Evolutionary conservation across 2,888 invertebrate species (phyloP).

Genomic region (Thymelicus acteon): DNA sequence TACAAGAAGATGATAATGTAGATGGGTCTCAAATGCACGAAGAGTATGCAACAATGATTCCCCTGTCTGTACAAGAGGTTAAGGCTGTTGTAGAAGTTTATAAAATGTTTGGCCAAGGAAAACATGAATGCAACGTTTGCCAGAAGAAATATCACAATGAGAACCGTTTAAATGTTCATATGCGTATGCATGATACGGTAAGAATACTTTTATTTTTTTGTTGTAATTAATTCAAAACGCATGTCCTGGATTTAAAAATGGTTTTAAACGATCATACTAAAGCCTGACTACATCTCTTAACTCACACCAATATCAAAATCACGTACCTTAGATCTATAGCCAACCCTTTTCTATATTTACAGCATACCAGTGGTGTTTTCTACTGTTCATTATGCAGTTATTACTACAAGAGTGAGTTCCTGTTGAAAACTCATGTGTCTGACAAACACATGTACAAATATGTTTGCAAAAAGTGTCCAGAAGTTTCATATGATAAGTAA

Average conservation of each 20-base stretch:
- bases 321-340: too few species aligned
- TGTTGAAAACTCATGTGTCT: slow-evolving; percentile 70
- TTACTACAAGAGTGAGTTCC: slow-evolving; percentile 72
- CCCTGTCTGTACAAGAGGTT: slow-evolving; percentile 67
- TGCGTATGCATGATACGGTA: slow-evolving; percentile 75
- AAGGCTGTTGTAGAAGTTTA: slow-evolving; percentile 67
- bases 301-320: too few species aligned
- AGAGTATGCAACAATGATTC: slow-evolving; percentile 70
- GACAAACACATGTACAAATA: slow-evolving; percentile 79
- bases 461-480: slow-evolving; percentile 73
- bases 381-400: slow-evolving; percentile 67
- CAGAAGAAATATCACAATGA: slow-evolving; percentile 61
- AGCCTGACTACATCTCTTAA: too few species aligned
- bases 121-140: slow-evolving; percentile 61
- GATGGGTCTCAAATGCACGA: slow-evolving; percentile 66
- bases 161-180: slow-evolving; percentile 59
- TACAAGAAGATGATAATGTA: slow-evolving; percentile 46
- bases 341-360: slow-evolving; percentile 51
- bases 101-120: slow-evolving; percentile 61
- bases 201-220: slow-evolving; percentile 39
- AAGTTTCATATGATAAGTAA: slow-evolving; percentile 75
- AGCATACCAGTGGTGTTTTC: slow-evolving; percentile 67
- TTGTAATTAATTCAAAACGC: too few species aligned
- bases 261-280: too few species aligned
- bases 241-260: too few species aligned